Percentiles rank a stretch among this genome's conserved stretches.
phyloP scores from a whole-genome alignment of 1,140 invertebrate species.

The Frieseomelitta varia region DNA sequence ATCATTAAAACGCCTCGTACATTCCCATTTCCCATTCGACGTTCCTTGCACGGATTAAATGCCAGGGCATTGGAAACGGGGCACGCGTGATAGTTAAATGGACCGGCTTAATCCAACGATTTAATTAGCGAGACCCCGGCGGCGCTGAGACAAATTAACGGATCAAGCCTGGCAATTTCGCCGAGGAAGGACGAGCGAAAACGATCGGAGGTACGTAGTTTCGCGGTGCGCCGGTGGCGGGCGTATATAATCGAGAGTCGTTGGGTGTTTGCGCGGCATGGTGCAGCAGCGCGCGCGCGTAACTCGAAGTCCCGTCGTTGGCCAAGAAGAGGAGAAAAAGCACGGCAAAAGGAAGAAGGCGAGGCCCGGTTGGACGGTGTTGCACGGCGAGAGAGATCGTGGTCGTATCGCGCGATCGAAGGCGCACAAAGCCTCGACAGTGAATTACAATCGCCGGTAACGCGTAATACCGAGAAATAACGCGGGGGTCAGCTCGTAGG shows the following conservation, averaged over 20 bases:
- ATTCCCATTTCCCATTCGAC: neutral
- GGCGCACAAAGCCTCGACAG: constrained; percentile 12
- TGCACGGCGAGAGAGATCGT: neutral
- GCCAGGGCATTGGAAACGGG: neutral
- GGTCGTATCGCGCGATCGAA: constrained; percentile 27
- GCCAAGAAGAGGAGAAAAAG: neutral
- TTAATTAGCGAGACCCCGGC: constrained; percentile 36
- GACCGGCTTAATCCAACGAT: constrained; percentile 32
- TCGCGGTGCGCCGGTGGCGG: neutral
- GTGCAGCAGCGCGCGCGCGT: neutral
- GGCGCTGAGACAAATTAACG: constrained; percentile 30
- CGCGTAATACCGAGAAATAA: constrained; percentile 56
- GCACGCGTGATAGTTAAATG: constrained; percentile 27
- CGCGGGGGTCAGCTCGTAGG: constrained; percentile 56
- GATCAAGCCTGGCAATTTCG: constrained; percentile 9
- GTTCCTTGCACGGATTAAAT: neutral
- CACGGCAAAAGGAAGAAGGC: neutral
- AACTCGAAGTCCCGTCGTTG: neutral
- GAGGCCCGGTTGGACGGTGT: neutral
- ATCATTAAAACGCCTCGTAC: neutral
- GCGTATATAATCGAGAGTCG: neutral
- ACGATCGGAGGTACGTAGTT: neutral
- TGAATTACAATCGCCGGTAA: constrained; percentile 56
- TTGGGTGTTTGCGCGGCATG: neutral
- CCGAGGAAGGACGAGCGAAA: neutral